Base-by-base conservation (phyloP, 2,113 vertebrate species). In the Axis porcinus region DNA sequence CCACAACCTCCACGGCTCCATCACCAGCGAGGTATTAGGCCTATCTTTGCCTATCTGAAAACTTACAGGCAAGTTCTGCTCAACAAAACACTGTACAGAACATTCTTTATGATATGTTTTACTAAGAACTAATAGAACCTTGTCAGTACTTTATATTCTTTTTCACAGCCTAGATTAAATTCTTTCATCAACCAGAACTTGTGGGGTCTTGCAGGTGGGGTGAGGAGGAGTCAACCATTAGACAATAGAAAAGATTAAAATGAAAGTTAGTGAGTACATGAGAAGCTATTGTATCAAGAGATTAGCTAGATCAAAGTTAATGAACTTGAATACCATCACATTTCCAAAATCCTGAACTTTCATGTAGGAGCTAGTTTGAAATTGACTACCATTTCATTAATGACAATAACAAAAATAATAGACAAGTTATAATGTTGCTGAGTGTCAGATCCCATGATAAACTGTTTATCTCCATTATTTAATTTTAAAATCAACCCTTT, bases 301-400 rank as follows among this genome's bases (percentile, higher is more conserved):
- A 91, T 95, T 67, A 85, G 52, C 85, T 94, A 97, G 64, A 91
- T 97, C 64, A 94, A 96, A 97, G 86, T 95, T 97, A 96, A 97
- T 96, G 91, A 98, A 97, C 36, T 91, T 96, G 62, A 98, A 97
- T 94, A 85, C 86, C 97, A 58, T 94, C 94, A 91, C 67, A 89
- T 93, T 97, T 93, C 95, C 89, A 91, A 97, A 96, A 85, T 94
- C 94, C 82, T 94, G 89, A 96, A 89, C 93, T 86, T 91, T 96
- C 89, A 92, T 89, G n/a, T 83, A 95, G 67, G 92, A 97, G 96
- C 95, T 90, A 83, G 43, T 94, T 95, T 96, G 78, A 96, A 96
- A 89, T 91, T 95, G 93, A 97, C 89, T 97, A 93, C 94, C 83
- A 89, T 95, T 98, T 98, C 94, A 95, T 96, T 94, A 97, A 88